These are phyloP conservation scores for Luidia sarsii DNA, from an alignment of 53 echinoderm and acorn worm genomes.

Conservation along the genomic window DNA sequence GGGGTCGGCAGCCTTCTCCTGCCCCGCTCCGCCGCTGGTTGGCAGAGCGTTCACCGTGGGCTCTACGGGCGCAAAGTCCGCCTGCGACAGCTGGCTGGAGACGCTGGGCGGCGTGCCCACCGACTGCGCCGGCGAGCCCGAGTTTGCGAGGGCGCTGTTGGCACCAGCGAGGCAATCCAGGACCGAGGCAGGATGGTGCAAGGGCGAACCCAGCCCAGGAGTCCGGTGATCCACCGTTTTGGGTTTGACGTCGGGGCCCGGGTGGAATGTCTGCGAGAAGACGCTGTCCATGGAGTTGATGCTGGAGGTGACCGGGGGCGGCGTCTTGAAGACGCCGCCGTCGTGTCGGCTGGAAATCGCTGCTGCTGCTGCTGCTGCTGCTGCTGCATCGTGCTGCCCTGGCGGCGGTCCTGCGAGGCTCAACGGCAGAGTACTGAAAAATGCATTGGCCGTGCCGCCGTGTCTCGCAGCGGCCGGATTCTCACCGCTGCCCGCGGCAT, in stretches of 20 bases:
- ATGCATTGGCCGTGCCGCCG: conserved; percentile 25
- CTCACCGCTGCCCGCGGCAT: background rate
- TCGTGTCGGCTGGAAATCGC: conserved; percentile 33
- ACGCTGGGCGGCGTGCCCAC: conserved; percentile 14
- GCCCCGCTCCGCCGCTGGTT: background rate
- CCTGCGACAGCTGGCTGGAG: conserved; percentile 24
- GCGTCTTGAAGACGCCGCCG: conserved; percentile 72
- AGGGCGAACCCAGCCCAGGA: conserved; percentile 19
- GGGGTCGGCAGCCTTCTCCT: background rate
- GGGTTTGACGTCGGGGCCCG: conserved; percentile 51
- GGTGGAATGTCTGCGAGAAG: conserved; percentile 73
- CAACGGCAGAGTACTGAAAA: conserved; percentile 48
- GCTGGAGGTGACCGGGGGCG: conserved; percentile 64
- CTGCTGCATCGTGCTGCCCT: conserved; percentile 21
- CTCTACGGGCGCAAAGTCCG: conserved; percentile 12
- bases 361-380: too few relatives aligned
- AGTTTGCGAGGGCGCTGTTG: conserved; percentile 25
- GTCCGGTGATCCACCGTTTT: conserved; percentile 26
- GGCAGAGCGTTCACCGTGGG: conserved; percentile 21
- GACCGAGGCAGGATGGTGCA: conserved; percentile 4
- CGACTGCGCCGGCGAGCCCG: conserved; percentile 18
- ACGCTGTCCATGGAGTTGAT: conserved; percentile 52
- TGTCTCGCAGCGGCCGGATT: conserved; percentile 26
- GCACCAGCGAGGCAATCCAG: conserved; percentile 33
- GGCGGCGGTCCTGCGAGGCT: conserved; percentile 25